A percentile compares a stretch with the other conserved stretches of the same genome.
Evolutionary conservation across 2,113 vertebrate species (phyloP).

Genomic region (Hylia prasina): DNA sequence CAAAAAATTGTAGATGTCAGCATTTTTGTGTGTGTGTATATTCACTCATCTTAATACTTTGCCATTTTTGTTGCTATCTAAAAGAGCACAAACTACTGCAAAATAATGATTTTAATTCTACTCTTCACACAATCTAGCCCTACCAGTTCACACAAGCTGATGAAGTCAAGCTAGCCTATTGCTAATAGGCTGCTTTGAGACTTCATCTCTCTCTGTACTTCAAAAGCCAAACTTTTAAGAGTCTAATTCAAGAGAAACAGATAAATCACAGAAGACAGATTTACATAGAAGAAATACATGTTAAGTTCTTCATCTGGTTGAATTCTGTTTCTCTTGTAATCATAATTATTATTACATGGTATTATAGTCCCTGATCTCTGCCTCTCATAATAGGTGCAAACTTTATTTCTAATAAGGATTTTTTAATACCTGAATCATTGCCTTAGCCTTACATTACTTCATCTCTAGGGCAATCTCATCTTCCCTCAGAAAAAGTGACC

Average conservation of each 20-base stretch:
- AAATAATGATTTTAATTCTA: background rate
- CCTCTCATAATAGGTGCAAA: background rate
- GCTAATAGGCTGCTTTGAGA: background rate
- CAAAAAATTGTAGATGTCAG: background rate
- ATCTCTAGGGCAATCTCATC: background rate
- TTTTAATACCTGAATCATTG: background rate
- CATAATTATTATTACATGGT: background rate
- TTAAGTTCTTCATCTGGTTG: background rate
- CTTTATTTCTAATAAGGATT: background rate
- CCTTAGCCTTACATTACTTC: background rate
- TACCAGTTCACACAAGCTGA: background rate
- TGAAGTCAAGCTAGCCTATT: background rate
- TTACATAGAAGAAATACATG: background rate
- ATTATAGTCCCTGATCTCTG: background rate
- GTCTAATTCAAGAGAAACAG: background rate
- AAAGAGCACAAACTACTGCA: background rate
- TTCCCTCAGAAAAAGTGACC: constrained; percentile 2
- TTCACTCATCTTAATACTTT: background rate
- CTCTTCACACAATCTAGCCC: background rate
- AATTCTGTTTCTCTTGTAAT: background rate
- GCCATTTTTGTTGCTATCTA: background rate
- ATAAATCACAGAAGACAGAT: background rate
- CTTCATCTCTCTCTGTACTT: background rate
- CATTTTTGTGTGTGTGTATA: background rate
- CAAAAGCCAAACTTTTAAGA: background rate